Evolutionary conservation across 2,113 vertebrate species (phyloP), one percentile per base, ranked within the genome.

Genomic region (Cochlearius cochlearius): DNA sequence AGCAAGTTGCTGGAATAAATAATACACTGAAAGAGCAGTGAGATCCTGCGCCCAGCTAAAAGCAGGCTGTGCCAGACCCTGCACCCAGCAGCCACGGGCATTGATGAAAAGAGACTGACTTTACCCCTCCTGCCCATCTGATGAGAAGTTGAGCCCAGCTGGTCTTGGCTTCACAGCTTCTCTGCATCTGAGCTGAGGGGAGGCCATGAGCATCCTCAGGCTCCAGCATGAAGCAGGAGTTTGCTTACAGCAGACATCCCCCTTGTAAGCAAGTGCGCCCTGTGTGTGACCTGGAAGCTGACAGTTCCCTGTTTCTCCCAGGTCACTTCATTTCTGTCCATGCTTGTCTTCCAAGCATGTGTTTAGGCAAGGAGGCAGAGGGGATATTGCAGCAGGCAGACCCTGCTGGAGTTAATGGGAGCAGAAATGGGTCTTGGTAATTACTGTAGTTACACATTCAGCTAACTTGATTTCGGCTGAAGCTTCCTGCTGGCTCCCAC

Each of bases 21-120:
- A 45, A 25, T 0, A 0, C 29, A 6, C 38, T 23, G 19, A 22
- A 74, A 72, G 58, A 43, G 5, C 9, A 29, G 11, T 36, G 29
- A 41, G 50, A 20, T 47, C 52, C 56, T 80, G 63, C 10, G 16
- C 25, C 23, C 16, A 59, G 47, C 15, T 55, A 38, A 64, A 93
- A 60, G n/a, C 4, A 34, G 39, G 3, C n/a, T 25, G 12, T 53
- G 22, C 34, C 63, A 52, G 22, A 58, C 36, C 41, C 36, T 53
- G 10, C 32, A n/a, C 52, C 21, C 18, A 47, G 69, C 25, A 55
- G 43, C 60, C 5, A 3, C 14, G 8, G 19, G 41, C 11, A 6
- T 9, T 14, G 7, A 19, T 43, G 20, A n/a, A 56, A 86, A 79
- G 30, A 29, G 13, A 66, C 15, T 63, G 32, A 29, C 26, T 72